phyloP scores from a whole-genome alignment of 1,140 invertebrate species.

The Lordiphosa stackelbergi region DNA sequence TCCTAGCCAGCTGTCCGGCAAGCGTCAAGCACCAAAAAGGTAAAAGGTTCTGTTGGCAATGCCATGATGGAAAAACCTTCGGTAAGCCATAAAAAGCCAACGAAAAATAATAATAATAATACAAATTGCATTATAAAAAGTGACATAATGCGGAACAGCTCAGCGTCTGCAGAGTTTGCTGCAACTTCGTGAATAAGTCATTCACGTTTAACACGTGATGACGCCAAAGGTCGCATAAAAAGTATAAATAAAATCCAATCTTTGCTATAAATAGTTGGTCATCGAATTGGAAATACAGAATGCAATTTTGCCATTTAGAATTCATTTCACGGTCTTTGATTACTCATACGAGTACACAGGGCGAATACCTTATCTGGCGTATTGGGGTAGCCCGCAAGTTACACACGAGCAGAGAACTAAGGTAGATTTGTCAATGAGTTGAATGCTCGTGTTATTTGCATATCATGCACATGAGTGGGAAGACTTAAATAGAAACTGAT shows the following conservation, averaged over 20 bases:
- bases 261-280: slow-evolving; percentile 26
- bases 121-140: slow-evolving; percentile 13
- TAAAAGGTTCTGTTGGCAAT: slow-evolving; percentile 43
- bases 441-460: slow-evolving; percentile 4
- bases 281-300: slow-evolving; percentile 21
- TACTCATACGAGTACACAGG: slow-evolving; percentile 12
- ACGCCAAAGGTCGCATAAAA: slow-evolving; percentile 28
- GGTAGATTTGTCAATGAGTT: slow-evolving; percentile 33
- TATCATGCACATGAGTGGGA: slow-evolving; percentile 4
- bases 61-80: slow-evolving; percentile 32
- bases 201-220: slow-evolving; percentile 34
- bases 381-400: too few species aligned
- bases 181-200: slow-evolving; percentile 15
- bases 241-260: slow-evolving; percentile 21
- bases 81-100: slow-evolving; percentile 22
- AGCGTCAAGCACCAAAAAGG: slow-evolving; percentile 10
- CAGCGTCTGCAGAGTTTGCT: neutral
- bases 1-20: slow-evolving; percentile 25
- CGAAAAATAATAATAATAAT: slow-evolving; percentile 15
- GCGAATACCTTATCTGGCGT: too few species aligned
- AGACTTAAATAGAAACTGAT: too few species aligned
- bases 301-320: neutral
- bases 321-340: slow-evolving; percentile 2
- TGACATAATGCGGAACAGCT: slow-evolving; percentile 59
- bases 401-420: slow-evolving; percentile 13